Conservation (phyloP, 2,113 vertebrate genomes). For the Guaruba guarouba region DNA sequence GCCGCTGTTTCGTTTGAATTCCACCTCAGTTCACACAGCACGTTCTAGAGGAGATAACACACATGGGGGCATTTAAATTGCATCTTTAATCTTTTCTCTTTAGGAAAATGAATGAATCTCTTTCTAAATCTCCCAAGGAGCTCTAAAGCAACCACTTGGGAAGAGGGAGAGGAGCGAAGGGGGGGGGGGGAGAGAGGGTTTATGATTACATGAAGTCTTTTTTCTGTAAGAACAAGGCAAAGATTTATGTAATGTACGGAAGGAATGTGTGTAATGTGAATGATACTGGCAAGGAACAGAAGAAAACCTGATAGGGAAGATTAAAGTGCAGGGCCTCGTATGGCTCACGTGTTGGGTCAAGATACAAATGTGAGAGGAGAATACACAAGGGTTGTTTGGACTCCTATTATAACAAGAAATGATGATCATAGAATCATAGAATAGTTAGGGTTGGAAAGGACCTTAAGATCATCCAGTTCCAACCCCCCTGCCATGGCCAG, state of each 20-base stretch:
- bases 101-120: background rate
- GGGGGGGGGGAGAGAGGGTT: background rate
- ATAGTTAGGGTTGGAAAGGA: too few relatives aligned
- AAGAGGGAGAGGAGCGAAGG: background rate
- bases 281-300: constrained; percentile 37
- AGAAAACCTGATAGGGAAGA: constrained; percentile 40
- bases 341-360: constrained; percentile 18
- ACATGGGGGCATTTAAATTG: background rate
- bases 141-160: background rate
- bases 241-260: constrained; percentile 65
- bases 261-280: constrained; percentile 49
- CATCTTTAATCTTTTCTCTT: background rate
- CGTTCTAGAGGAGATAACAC: background rate
- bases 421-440: too few relatives aligned
- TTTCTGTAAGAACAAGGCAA: constrained; percentile 42
- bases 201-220: constrained; percentile 8
- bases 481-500: too few relatives aligned
- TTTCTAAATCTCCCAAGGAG: background rate
- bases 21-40: background rate
- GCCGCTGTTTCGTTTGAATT: background rate
- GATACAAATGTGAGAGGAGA: constrained; percentile 17
- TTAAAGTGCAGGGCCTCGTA: constrained; percentile 29
- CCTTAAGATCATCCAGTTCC: too few relatives aligned
- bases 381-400: background rate
- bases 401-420: background rate